phyloP scores from a whole-genome alignment of 2,113 vertebrate genomes.

The Gobio gobio region DNA sequence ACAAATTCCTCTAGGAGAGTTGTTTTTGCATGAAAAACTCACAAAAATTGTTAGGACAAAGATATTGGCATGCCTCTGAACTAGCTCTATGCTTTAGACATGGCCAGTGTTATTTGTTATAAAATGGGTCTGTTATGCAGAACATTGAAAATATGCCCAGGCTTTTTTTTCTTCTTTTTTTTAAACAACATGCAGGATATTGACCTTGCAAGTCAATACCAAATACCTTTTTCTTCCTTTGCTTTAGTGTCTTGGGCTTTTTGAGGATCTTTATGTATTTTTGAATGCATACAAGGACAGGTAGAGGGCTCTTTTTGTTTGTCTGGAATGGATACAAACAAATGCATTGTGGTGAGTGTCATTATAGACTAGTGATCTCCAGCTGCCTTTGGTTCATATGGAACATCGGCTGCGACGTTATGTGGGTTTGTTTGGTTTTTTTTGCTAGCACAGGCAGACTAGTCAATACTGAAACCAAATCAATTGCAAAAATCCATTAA shows the following conservation, averaged over 20 bases:
- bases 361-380: neutral
- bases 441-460: neutral
- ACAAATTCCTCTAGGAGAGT: neutral
- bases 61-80: neutral
- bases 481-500: neutral
- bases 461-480: neutral
- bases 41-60: neutral
- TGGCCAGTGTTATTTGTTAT: neutral
- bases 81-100: neutral
- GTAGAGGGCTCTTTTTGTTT: slow-evolving; percentile 46
- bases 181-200: slow-evolving; percentile 43
- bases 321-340: slow-evolving; percentile 45
- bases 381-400: neutral
- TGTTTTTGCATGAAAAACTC: neutral
- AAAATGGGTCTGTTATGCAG: neutral
- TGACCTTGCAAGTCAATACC: slow-evolving; percentile 19
- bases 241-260: slow-evolving; percentile 31
- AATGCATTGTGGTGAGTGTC: slow-evolving; percentile 22
- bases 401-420: neutral
- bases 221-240: slow-evolving; percentile 52
- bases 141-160: slow-evolving; percentile 11
- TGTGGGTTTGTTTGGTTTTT: neutral
- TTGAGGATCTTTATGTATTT: slow-evolving; percentile 22
- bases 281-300: slow-evolving; percentile 52
- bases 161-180: neutral